Percentiles rank a stretch among this genome's conserved stretches.
Conservation (phyloP, 2,888 invertebrate species). For the Crepidodera aurea region DNA sequence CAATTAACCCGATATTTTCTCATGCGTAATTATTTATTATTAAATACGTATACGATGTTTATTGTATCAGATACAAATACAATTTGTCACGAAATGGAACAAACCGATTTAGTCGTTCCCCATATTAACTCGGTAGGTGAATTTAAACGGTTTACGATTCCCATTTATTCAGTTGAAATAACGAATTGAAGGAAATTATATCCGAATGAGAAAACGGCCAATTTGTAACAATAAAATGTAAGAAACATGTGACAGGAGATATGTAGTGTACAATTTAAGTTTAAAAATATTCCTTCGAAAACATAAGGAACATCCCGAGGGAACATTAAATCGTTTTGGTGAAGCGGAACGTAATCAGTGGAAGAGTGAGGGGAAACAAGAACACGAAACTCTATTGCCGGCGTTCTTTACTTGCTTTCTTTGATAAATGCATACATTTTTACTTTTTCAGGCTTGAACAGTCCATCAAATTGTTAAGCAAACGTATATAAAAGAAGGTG, state of each 20-base stretch:
- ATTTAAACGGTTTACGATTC: slow-evolving; percentile 2
- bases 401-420: slow-evolving; percentile 9
- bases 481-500: no score
- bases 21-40: no score
- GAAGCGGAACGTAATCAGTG: slow-evolving; percentile 41
- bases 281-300: slow-evolving; percentile 56
- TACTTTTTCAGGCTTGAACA: slow-evolving; percentile 13
- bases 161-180: slow-evolving; percentile 25
- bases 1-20: no score
- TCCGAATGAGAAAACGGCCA: slow-evolving; percentile 40
- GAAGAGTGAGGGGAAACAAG: slow-evolving; percentile 31
- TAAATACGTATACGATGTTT: no score
- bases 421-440: slow-evolving; percentile 32
- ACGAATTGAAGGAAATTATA: slow-evolving; percentile 33
- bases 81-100: not conserved
- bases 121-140: slow-evolving; percentile 4
- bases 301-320: slow-evolving; percentile 52
- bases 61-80: no score
- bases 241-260: slow-evolving; percentile 59
- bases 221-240: slow-evolving; percentile 60
- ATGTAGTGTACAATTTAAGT: slow-evolving; percentile 62
- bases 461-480: not conserved
- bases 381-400: slow-evolving; percentile 22
- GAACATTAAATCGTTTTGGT: slow-evolving; percentile 54
- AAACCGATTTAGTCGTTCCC: not conserved